Evolutionary conservation across 2,888 invertebrate genomes (phyloP), one percentile per base, ranked within the genome.

Genomic region (Athalia circularis): DNA sequence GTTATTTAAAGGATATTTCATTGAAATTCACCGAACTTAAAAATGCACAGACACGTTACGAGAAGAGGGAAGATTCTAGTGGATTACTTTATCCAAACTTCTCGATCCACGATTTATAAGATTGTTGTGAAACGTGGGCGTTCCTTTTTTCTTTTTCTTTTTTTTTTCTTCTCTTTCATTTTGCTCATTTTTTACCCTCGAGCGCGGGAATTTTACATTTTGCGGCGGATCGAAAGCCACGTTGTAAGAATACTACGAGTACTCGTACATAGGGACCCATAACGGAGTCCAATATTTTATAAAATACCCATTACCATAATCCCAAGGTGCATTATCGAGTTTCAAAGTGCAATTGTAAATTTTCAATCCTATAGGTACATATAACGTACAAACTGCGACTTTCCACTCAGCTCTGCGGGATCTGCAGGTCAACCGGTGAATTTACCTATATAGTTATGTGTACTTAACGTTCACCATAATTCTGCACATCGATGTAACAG

Each of bases 311-410:
- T 72, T 48, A 72, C 72, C 59, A 72, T 72, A 72, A 72, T 72
- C 72, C 72, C 45, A 2, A n/a, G 11, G 47, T 59, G 72, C 47
- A 59, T 72, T 72, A 72, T 72, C 72, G 13, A 72, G 47, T 59
- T 72, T 59, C 72, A 47, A 72, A 59, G 72, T 72, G 57, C 72
- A 59, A 72, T 59, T 15, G 59, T 72, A 47, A 72, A 72, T 59
- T 72, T 59, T 59, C 6, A 15, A 47, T 57, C 72, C 54, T 54
- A 54, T 11, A 11, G 8, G 4, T 54, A 54, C 3, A n/a, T 54
- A 54, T n/a, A 54, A 8, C 54, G n/a, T 54, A 54, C 8, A 54
- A 54, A 11, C 3, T 54, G n/a, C n/a, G 54, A 8, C 8, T n/a
- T 11, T 54, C 54, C 8, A 54, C 9, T 54, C 3, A n/a, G 54